Evolutionary conservation across 2,888 invertebrate genomes (phyloP).

Genomic region (Nysson spinosus): DNA sequence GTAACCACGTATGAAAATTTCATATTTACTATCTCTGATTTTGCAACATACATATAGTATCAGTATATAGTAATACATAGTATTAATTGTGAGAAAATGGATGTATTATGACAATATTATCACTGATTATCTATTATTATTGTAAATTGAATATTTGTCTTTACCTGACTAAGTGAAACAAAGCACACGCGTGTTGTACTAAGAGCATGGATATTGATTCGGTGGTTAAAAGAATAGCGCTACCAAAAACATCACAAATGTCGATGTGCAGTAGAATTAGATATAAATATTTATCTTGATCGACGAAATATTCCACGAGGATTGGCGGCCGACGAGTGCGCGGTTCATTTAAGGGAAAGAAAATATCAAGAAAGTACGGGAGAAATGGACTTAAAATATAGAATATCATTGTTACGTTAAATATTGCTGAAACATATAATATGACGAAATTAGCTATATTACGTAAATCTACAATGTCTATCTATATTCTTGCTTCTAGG

Average conservation of each 20-base stretch:
- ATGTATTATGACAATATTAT: background rate
- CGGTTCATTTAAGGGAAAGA: background rate
- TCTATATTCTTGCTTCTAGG: too few species aligned
- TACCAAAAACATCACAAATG: background rate
- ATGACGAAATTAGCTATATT: too few species aligned
- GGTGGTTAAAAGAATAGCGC: background rate
- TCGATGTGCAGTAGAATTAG: background rate
- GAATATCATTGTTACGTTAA: too few species aligned
- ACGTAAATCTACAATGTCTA: too few species aligned
- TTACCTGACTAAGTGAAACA: conserved; percentile 25
- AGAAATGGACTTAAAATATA: background rate
- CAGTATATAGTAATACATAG: too few species aligned
- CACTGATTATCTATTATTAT: background rate
- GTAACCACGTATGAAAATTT: too few species aligned
- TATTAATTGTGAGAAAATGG: too few species aligned
- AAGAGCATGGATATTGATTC: background rate
- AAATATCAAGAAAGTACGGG: conserved; percentile 1
- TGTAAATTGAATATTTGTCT: background rate
- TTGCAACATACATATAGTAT: too few species aligned
- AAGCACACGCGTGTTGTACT: conserved; percentile 12
- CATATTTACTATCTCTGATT: too few species aligned
- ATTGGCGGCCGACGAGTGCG: background rate
- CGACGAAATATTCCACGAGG: conserved; percentile 1
- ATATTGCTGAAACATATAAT: too few species aligned
- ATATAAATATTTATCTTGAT: conserved; percentile 11